Evolutionary conservation across 1,140 invertebrate species (phyloP), one percentile per base, ranked within the genome.

Genomic region (Ridgeia piscesae): DNA sequence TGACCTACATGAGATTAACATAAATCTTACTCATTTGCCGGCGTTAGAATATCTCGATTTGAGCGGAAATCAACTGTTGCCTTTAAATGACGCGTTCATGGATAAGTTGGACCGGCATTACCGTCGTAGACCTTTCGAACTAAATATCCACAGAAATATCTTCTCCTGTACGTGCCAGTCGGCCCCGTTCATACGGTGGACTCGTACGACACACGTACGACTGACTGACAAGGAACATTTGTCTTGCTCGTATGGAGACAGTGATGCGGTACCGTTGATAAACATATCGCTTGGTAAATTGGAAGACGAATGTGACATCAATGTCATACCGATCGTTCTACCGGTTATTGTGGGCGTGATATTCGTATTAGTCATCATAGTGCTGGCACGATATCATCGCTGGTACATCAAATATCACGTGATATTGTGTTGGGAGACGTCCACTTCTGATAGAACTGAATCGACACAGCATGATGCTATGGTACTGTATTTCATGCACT

Each of bases 11-110:
- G 58, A 77, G 27, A 77, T 77, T 77, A 21, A 77, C 17, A 77
- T 77, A 17, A 31, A 8, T 17, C 58, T 77, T 9, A 9, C 11
- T 77, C 58, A 77, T 17, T 21, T 77, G 58, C 27, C 58, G n/a
- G n/a, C n/a, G n/a, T n/a, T n/a, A n/a, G 58, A 77, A 77, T 77
- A 77, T 77, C 58, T 77, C 58, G 58, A 77, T 77, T 77, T 77
- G 58, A 77, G 58, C 58, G 58, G 58, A 77, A 77, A 77, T 21
- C 58, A 31, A 2, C 27, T 77, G 58, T 77, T 77, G 58, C 58
- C 58, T 77, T 77, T 77, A 2, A 6, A 77, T 77, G 58, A 27
- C 58, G 27, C 58, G 58, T 77, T 77, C 58, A 27, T 77, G 6
- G 58, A 77, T 77, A 77, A 21, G 17, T 21, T 77, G 58, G 58